Conservation (phyloP, 2,113 vertebrate species). For the Vulpes ferrilata region DNA sequence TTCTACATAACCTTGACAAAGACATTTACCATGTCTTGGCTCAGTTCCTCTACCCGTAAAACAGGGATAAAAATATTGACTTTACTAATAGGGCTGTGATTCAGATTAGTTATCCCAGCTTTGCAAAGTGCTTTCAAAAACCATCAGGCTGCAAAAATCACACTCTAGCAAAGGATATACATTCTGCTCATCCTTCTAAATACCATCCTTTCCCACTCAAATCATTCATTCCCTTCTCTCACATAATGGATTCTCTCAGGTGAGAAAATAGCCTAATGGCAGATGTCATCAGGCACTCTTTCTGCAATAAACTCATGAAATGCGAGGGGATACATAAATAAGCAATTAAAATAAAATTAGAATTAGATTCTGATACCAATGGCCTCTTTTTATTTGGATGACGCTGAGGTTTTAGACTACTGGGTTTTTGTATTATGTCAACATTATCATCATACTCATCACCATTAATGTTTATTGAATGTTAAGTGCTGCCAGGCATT, state of each 20-base stretch:
- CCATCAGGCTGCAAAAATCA: constrained; percentile 58
- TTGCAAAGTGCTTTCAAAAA: constrained; percentile 68
- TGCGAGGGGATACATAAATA: background rate
- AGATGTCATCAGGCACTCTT: background rate
- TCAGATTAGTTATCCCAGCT: constrained; percentile 83
- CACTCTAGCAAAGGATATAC: constrained; percentile 36
- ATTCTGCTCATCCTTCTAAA: constrained; percentile 12
- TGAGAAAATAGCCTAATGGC: background rate
- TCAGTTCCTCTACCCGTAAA: constrained; percentile 74
- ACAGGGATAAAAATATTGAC: constrained; percentile 79
- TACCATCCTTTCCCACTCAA: background rate
- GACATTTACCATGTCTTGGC: constrained; percentile 73
- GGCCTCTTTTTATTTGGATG: background rate
- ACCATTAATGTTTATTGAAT: background rate
- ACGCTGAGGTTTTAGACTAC: background rate
- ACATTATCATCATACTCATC: background rate
- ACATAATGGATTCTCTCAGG: background rate
- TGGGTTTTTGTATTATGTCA: background rate
- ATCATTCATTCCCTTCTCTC: background rate
- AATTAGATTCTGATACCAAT: background rate
- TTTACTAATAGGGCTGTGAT: constrained; percentile 73
- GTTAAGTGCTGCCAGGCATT: background rate
- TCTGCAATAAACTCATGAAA: background rate
- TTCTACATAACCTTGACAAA: constrained; percentile 77
- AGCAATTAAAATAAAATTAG: background rate